Evolutionary conservation across 2,797 vertebrate species (phyloP).

Genomic region (Sebastes variabilis): DNA sequence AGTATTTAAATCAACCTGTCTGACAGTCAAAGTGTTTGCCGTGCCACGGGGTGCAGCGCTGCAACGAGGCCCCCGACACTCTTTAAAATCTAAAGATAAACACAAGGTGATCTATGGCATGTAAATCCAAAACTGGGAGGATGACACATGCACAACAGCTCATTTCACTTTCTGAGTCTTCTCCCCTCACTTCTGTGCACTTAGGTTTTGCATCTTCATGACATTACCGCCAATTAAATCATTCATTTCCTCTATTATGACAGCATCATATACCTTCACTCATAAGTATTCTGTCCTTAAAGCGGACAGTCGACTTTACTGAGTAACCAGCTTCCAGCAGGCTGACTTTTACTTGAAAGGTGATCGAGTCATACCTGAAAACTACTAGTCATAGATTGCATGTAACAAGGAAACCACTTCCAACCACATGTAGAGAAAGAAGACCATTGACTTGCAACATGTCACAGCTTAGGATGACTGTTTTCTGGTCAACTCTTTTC

Average conservation of each 20-base stretch:
- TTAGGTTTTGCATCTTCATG: neutral
- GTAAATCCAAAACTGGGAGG: neutral
- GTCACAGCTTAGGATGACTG: neutral
- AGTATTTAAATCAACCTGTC: neutral
- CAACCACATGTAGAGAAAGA: neutral
- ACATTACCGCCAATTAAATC: too few relatives aligned
- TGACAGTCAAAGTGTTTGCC: neutral
- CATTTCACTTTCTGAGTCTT: neutral
- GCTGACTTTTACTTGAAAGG: neutral
- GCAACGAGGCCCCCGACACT: neutral
- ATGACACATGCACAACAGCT: neutral
- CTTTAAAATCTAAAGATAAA: neutral
- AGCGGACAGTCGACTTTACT: neutral
- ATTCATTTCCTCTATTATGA: neutral
- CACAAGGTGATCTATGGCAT: neutral
- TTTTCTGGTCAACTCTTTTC: neutral
- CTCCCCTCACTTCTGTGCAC: neutral
- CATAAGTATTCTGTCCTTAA: neutral
- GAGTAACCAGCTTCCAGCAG: neutral
- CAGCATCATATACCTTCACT: neutral
- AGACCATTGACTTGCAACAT: neutral
- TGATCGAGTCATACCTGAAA: slow-evolving; percentile 26
- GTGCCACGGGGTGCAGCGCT: neutral
- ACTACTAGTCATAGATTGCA: neutral
- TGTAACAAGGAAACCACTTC: slow-evolving; percentile 4